These are phyloP conservation scores for Xyrichtys novacula DNA, from an alignment of 2,797 vertebrate species.

Conservation along the genomic window DNA sequence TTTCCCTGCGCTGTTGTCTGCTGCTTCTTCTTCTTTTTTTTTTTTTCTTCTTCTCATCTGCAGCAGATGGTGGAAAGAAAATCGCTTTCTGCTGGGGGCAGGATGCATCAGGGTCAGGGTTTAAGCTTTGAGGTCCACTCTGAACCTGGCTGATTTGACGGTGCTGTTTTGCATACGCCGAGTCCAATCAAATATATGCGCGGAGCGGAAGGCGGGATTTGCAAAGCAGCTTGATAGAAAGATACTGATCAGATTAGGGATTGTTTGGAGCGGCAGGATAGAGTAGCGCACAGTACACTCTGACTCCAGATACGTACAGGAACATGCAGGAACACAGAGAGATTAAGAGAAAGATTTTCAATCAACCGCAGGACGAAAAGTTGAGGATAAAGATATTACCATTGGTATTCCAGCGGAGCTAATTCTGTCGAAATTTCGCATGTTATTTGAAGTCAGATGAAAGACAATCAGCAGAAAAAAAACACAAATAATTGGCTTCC, in stretches of 20 bases:
- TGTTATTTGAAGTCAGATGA: constrained; percentile 28
- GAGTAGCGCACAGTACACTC: constrained; percentile 23
- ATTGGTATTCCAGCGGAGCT: constrained; percentile 27
- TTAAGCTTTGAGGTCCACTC: constrained; percentile 76
- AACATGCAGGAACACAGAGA: constrained; percentile 27
- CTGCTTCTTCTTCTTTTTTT: constrained; percentile 28
- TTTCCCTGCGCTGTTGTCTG: constrained; percentile 53
- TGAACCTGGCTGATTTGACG: constrained; percentile 68
- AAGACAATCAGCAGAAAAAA: constrained; percentile 45
- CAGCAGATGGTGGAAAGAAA: constrained; percentile 80
- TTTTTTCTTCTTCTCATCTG: constrained; percentile 34
- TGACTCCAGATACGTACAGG: constrained; percentile 25
- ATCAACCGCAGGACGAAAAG: constrained; percentile 2
- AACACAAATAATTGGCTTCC: constrained; percentile 24
- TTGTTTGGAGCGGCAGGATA: constrained; percentile 62
- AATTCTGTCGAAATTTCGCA: constrained; percentile 14
- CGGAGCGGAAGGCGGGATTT: constrained; percentile 65
- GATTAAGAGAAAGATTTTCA: constrained; percentile 26
- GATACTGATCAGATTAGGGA: constrained; percentile 70
- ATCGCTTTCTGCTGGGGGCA: constrained; percentile 72
- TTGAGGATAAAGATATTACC: constrained; percentile 18
- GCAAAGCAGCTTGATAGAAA: constrained; percentile 68
- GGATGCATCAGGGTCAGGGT: constrained; percentile 72
- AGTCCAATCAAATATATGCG: constrained; percentile 74
- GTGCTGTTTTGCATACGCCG: constrained; percentile 64